These are phyloP conservation scores for Subacronicta megacephala DNA, from an alignment of 2,888 invertebrate genomes.

Conservation along the genomic window DNA sequence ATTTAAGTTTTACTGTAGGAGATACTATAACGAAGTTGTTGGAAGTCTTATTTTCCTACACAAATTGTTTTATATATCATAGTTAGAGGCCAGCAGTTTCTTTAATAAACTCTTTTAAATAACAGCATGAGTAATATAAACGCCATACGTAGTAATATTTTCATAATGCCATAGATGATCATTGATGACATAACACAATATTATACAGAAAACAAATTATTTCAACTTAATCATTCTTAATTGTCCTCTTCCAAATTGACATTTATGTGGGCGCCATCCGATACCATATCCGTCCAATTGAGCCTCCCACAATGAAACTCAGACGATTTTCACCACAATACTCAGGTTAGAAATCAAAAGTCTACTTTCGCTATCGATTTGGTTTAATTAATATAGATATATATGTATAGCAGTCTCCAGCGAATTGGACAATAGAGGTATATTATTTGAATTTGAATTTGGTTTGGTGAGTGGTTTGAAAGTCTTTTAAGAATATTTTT, in stretches of 20 bases:
- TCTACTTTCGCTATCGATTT: constrained; percentile 74
- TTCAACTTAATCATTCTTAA: constrained; percentile 26
- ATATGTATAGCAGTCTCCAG: constrained; percentile 29
- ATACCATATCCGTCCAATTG: constrained; percentile 39
- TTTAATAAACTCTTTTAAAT: too few species aligned
- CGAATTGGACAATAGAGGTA: constrained; percentile 45
- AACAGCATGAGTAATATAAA: too few species aligned
- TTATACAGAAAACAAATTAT: constrained; percentile 27
- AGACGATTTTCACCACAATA: constrained; percentile 46
- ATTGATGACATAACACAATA: constrained; percentile 18
- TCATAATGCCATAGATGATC: background rate
- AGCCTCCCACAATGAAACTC: constrained; percentile 40
- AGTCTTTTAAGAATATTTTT: constrained; percentile 15
- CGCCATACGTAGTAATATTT: too few species aligned
- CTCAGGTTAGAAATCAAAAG: constrained; percentile 76
- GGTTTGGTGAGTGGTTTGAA: constrained; percentile 24
- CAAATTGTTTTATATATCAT: background rate
- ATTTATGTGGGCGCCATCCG: constrained; percentile 41
- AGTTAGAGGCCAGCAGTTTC: too few species aligned
- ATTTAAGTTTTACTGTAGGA: constrained; percentile 34
- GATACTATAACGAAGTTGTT: background rate
- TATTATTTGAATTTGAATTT: constrained; percentile 45
- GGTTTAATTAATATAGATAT: constrained; percentile 48
- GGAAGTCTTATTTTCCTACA: too few species aligned
- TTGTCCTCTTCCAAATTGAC: constrained; percentile 33